Evolutionary conservation across 1,140 invertebrate species (phyloP).

Genomic region (Monomorium pharaonis): DNA sequence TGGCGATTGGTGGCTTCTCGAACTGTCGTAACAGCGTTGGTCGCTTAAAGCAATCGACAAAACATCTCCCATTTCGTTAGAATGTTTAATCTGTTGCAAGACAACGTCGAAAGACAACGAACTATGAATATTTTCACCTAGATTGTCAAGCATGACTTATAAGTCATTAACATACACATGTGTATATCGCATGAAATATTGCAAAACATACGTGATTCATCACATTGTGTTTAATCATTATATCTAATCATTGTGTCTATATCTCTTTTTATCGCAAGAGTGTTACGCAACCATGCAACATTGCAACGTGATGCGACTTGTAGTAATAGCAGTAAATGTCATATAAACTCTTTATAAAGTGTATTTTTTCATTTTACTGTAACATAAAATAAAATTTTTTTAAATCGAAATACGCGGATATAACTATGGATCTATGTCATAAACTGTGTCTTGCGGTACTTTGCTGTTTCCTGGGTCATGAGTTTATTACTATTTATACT

Average conservation of each 20-base stretch:
- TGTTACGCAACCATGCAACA: background rate
- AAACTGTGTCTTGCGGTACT: background rate
- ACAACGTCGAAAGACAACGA: background rate
- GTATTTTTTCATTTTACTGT: background rate
- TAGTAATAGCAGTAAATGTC: background rate
- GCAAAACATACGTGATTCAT: background rate
- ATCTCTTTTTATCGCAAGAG: background rate
- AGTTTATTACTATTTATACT: background rate
- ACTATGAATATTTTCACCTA: background rate
- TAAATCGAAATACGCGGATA: background rate
- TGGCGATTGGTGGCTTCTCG: slow-evolving; percentile 29
- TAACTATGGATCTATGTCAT: background rate
- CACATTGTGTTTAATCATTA: background rate
- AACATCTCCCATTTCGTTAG: background rate
- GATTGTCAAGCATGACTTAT: background rate
- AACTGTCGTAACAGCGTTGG: slow-evolving; percentile 2
- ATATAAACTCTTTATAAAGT: background rate
- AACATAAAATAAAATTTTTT: background rate
- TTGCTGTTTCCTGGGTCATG: background rate
- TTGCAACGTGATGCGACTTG: background rate
- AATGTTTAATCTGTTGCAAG: background rate
- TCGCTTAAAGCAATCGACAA: background rate
- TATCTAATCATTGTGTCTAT: too few species aligned
- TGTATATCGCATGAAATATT: background rate
- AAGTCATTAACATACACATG: too few species aligned